Base-by-base conservation (phyloP, 2,113 vertebrate genomes). In the Forbesichthys agassizii region DNA sequence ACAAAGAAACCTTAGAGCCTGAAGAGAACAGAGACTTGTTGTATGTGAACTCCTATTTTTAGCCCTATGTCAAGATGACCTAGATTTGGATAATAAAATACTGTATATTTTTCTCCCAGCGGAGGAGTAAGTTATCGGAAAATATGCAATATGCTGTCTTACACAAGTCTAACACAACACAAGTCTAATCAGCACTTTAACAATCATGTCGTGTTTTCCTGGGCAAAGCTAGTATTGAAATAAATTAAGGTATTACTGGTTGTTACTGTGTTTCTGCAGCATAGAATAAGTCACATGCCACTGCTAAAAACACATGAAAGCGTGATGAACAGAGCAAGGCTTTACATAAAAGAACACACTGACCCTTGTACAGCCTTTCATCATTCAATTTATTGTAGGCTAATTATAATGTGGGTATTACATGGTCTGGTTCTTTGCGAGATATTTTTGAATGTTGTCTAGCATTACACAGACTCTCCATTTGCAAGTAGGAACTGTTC, bases 261-360 rank as follows among this genome's bases (percentile, higher is more conserved):
- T 66, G 20, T 12, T 54, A 6, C n/a, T 18, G 27, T 54, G 14
- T 54, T 3, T 61, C 3, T 36, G 33, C 33, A 36, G 27, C 46
- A 14, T 46, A 16, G 16, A 11, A 8, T n/a, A 20, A 47, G 75
- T 87, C 86, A 86, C 84, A 82, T 89, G 79, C 59, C 77, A 75
- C 53, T 33, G 57, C 64, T 13, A 54, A 51, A 65, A 46, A 63
- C 33, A 55, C 36, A 79, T 57, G 33, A 61, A 79, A 56, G 54
- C 67, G 52, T 13, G 9, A 11, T 60, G 56, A 71, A 87, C 83
- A 87, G 81, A 78, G 79, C 61, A 51, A 33, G 53, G 81, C 68
- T 85, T 87, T 69, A 74, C 78, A 66, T 7, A 36, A 20, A 46
- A 55, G 33, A 75, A 71, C 27, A 69, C 60, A 69, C 3, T 58